Evolutionary conservation across 2,888 invertebrate species (phyloP), one percentile per base, ranked within the genome.

Genomic region (Arctia plantaginis): DNA sequence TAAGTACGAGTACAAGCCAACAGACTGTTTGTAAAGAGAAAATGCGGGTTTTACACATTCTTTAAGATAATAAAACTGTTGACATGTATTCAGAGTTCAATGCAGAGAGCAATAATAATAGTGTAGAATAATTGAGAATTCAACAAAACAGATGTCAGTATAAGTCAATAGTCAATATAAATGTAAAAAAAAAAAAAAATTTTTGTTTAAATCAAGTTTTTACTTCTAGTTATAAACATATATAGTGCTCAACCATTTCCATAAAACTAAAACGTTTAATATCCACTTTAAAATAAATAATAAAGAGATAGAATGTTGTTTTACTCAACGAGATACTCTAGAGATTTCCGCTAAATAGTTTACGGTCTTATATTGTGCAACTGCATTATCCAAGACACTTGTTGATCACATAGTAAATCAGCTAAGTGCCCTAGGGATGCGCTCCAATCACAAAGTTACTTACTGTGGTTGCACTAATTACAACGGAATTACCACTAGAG

Each of bases 391-490:
- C 33, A 33, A 30, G 27, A 39, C 70, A 83, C 78, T 83, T 78
- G 81, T 81, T 85, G 78, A 85, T 83, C 73, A 74, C 76, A 74
- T 71, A 74, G 80, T 72, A 64, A 41, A 76, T 74, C 70, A 69
- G 77, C 78, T 77, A 73, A 83, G 78, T 83, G 77, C 84, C 44
- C 80, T 7, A 51, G 82, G 77, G 85, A 80, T 47, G 4, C 8
- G 76, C 68, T 73, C 74, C 71, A 75, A 80, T 83, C 80, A 76
- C 35, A 69, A 81, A 83, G 82, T 83, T 83, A 77, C 76, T 35
- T 67, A 76, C 80, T 74, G 73, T 83, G 80, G 80, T 84, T 79
- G 80, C 68, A 59, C 73, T 77, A 78, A 85, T 85, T 85, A 83
- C 75, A 73, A 64, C 69, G 66, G 70, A 47, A 39, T 30, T 41